Evolutionary conservation across 2,888 invertebrate species (phyloP).

Genomic region (Erpobdella octoculata): DNA sequence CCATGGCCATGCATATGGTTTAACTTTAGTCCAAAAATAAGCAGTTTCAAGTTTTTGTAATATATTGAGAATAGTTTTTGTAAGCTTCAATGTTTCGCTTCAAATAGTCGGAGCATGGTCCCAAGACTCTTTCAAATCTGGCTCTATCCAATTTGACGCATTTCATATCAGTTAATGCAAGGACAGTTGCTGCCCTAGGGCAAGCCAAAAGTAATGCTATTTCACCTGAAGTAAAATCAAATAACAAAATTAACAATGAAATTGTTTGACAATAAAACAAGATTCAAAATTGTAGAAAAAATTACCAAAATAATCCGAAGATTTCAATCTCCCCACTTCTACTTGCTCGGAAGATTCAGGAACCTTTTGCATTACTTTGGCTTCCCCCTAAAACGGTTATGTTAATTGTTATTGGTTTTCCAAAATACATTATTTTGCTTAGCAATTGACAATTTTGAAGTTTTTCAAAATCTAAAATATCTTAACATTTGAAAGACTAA

Average conservation of each 20-base stretch:
- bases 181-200: slow-evolving; percentile 94
- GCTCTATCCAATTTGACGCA: slow-evolving; percentile 97
- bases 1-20: too few species aligned
- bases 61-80: slow-evolving; percentile 67
- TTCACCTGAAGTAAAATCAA: too few species aligned
- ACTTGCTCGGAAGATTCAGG: slow-evolving; percentile 74
- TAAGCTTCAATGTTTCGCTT: slow-evolving; percentile 99
- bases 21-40: too few species aligned
- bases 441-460: not conserved
- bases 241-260: too few species aligned
- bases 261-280: too few species aligned
- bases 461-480: too few species aligned
- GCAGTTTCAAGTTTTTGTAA: slow-evolving; percentile 16
- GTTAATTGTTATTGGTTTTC: not conserved
- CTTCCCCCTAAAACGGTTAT: slow-evolving; percentile 58
- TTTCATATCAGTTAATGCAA: slow-evolving; percentile 85
- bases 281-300: not conserved
- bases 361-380: slow-evolving; percentile 72
- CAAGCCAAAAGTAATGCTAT: slow-evolving; percentile 92
- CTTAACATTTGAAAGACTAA: too few species aligned
- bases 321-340: slow-evolving; percentile 92
- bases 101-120: slow-evolving; percentile 91
- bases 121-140: slow-evolving; percentile 88
- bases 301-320: slow-evolving; percentile 92
- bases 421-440: not conserved